These are phyloP conservation scores for Picus viridis DNA, from an alignment of 2,797 vertebrate genomes.

Conservation along the genomic window DNA sequence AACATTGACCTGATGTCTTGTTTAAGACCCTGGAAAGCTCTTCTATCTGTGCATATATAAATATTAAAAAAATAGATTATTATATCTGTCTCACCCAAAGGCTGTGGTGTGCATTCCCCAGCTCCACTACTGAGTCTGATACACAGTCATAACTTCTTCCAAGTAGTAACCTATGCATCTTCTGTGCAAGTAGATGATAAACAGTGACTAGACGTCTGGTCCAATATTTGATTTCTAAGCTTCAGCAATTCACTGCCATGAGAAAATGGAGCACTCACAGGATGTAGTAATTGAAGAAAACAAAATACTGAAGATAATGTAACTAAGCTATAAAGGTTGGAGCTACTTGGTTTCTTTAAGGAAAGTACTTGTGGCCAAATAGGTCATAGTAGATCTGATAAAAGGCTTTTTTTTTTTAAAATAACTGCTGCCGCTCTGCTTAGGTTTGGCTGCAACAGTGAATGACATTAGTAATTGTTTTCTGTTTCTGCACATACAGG, in stretches of 20 bases:
- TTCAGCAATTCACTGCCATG: not conserved
- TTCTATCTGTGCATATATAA: not conserved
- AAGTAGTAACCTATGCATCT: not conserved
- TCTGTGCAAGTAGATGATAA: not conserved
- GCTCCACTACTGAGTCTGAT: not conserved
- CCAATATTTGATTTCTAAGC: not conserved
- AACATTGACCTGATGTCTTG: not conserved
- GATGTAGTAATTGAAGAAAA: not conserved
- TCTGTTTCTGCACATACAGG: slow-evolving; percentile 42
- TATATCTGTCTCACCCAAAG: not conserved
- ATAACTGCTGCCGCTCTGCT: not conserved
- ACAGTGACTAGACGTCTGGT: not conserved
- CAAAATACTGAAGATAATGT: not conserved
- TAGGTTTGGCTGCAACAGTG: not conserved
- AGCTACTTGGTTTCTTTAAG: not conserved
- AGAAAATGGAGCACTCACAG: slow-evolving; percentile 3
- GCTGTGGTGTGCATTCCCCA: not conserved
- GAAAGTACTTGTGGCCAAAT: not conserved
- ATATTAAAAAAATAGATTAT: not conserved
- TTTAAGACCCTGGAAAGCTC: not conserved
- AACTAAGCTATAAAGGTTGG: not conserved
- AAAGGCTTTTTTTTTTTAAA: slow-evolving; percentile 20
- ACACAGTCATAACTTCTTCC: not conserved
- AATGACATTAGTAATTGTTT: slow-evolving; percentile 32
- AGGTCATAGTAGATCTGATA: not conserved